These are phyloP conservation scores for Oscheius sp. DNA, from an alignment of 2,888 invertebrate species.

Conservation along the genomic window DNA sequence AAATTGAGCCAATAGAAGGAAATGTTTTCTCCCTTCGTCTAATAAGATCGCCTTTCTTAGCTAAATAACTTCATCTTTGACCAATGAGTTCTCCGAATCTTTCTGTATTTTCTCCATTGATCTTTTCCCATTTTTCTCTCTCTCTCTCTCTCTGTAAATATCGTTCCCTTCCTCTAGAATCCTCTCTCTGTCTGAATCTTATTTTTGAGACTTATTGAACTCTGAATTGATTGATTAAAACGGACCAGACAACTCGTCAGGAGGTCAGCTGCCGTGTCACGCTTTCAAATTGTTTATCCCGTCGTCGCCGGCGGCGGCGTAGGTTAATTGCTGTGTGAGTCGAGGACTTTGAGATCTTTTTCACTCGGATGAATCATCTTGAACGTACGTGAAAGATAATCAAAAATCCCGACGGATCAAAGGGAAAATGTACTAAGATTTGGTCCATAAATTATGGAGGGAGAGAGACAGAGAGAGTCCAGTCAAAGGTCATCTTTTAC, in stretches of 20 bases:
- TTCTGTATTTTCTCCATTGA: no score
- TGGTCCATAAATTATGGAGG: no score
- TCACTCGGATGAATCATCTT: not conserved
- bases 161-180: not conserved
- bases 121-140: conserved; percentile 8
- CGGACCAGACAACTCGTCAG: not conserved
- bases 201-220: not conserved
- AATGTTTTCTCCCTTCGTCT: no score
- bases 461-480: no score
- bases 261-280: conserved; percentile 22
- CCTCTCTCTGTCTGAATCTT: not conserved
- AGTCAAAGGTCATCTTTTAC: not conserved
- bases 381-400: not conserved
- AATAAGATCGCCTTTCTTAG: no score
- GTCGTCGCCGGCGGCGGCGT: not conserved
- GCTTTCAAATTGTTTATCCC: conserved; percentile 20
- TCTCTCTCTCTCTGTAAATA: conserved; percentile 4
- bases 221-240: not conserved
- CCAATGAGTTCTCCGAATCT: no score
- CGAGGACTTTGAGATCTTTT: not conserved
- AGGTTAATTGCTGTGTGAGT: not conserved
- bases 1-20: no score
- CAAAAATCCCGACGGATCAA: no score
- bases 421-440: no score
- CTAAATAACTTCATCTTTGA: no score